Evolutionary conservation across 1,140 invertebrate genomes (phyloP).

Genomic region (Samia ricini): DNA sequence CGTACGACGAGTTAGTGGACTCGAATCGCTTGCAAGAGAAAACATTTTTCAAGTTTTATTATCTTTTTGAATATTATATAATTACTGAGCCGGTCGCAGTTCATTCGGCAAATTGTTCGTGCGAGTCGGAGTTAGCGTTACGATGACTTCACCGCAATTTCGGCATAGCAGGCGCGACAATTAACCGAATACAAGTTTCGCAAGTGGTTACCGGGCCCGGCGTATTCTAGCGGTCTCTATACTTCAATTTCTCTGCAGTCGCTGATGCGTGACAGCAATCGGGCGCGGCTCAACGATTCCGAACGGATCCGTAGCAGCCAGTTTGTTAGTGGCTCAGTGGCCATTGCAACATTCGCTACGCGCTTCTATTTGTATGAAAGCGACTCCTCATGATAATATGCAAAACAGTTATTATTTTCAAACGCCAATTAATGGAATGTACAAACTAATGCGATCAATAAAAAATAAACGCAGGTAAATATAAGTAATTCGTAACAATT

Average conservation of each 20-base stretch:
- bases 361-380: constrained; percentile 46
- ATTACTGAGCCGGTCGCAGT: constrained; percentile 19
- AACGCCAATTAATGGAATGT: constrained; percentile 15
- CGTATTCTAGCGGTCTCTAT: constrained; percentile 49
- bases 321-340: constrained; percentile 18
- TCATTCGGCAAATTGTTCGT: constrained; percentile 26
- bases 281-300: constrained; percentile 66
- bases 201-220: constrained; percentile 45
- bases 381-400: constrained; percentile 37
- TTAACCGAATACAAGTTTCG: constrained; percentile 60
- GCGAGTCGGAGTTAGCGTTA: constrained; percentile 43
- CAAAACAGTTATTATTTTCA: constrained; percentile 19
- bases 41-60: constrained; percentile 1
- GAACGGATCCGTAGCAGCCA: constrained; percentile 63
- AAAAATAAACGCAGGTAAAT: too few species aligned
- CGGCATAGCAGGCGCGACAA: constrained; percentile 37
- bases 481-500: neutral
- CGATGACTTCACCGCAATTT: constrained; percentile 40
- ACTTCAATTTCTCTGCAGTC: constrained; percentile 70
- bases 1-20: constrained; percentile 12
- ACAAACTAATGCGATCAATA: too few species aligned
- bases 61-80: constrained; percentile 15
- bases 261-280: constrained; percentile 68
- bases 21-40: neutral
- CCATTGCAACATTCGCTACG: constrained; percentile 56